Base-by-base conservation (phyloP, 2,113 vertebrate species). In the Hemibagrus wyckioides region DNA sequence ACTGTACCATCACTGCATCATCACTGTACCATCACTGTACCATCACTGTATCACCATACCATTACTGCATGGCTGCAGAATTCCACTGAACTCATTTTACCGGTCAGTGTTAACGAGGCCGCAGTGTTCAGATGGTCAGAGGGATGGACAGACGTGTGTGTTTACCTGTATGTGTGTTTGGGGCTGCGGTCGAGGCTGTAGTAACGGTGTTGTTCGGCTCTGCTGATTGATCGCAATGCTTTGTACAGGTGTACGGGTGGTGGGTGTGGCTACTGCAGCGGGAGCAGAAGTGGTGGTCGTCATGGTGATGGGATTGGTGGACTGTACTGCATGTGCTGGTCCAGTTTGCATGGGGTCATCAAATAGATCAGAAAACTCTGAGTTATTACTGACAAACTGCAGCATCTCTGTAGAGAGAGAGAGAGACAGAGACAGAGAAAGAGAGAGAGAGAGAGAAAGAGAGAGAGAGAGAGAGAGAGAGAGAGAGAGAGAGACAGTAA, bases 341-440 rank as follows among this genome's bases (percentile, higher is more conserved):
- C 56, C 87, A 0, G 39, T 87, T 88, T 92, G 93, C 9, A 92
- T 15, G 1, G 94, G 88, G 75, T 99, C 98, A 0, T 97, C 96
- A 86, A 99, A 99, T 86, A 99, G 88, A 91, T 99, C 98, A 0
- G 97, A 95, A 59, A 99, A 99, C 89, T 99, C 98, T 5, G 96
- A 96, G 92, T 99, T 97, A 92, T 98, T 99, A 93, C 96, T 99
- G 94, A 99, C 98, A 15, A 99, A 99, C 95, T 99, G 97, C 89
- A 99, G 95, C 98, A 99, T 99, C 92, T 99, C 98, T 99, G 95
- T 67, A 71, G 14, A 84, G 57, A 85, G 73, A 86, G 30, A 76
- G 44, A 48, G 44, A 48, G 44, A 48, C 2, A 48, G 84, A 86
- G 25, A 81, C 77, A 92, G 6, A 79, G 83, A 87, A 19, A 82